Conservation (phyloP, 2,888 invertebrate species). For the Alitta virens region DNA sequence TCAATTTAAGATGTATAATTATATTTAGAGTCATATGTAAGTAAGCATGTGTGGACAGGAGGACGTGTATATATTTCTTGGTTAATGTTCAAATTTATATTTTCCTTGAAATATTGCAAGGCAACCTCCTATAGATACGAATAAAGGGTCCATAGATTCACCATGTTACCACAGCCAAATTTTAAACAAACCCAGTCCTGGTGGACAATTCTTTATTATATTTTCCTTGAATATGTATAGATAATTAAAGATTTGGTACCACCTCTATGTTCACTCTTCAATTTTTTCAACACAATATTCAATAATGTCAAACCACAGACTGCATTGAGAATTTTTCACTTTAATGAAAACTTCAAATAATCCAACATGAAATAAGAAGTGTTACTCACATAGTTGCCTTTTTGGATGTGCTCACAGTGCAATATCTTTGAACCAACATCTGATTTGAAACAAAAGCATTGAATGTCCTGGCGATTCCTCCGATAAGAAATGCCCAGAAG, state of each 20-base stretch:
- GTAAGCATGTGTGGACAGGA: not conserved
- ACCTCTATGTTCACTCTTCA: too few relatives aligned
- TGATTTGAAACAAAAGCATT: slow-evolving; percentile 90
- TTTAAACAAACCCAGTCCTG: too few relatives aligned
- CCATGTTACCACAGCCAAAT: too few relatives aligned
- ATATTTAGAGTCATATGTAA: not conserved
- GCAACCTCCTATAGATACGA: not conserved
- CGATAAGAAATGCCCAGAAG: slow-evolving; percentile 78
- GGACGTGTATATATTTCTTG: not conserved
- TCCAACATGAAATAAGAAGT: too few relatives aligned
- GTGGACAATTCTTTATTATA: too few relatives aligned
- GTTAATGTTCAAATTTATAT: not conserved
- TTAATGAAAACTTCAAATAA: too few relatives aligned
- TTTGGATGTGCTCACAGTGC: slow-evolving; percentile 12
- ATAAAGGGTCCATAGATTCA: too few relatives aligned
- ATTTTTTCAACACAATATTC: too few relatives aligned
- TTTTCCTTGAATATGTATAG: too few relatives aligned
- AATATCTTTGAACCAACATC: slow-evolving; percentile 78
- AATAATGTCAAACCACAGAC: too few relatives aligned
- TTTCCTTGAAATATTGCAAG: not conserved
- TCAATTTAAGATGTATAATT: not conserved
- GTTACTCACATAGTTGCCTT: slow-evolving; percentile 7
- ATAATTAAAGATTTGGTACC: too few relatives aligned
- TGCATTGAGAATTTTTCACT: too few relatives aligned
- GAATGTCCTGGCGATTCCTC: slow-evolving; percentile 88